Percentiles rank a stretch among this genome's conserved stretches.
These are phyloP conservation scores for Ceratina australensis DNA, from an alignment of 1,140 invertebrate genomes.

Conservation along the genomic window DNA sequence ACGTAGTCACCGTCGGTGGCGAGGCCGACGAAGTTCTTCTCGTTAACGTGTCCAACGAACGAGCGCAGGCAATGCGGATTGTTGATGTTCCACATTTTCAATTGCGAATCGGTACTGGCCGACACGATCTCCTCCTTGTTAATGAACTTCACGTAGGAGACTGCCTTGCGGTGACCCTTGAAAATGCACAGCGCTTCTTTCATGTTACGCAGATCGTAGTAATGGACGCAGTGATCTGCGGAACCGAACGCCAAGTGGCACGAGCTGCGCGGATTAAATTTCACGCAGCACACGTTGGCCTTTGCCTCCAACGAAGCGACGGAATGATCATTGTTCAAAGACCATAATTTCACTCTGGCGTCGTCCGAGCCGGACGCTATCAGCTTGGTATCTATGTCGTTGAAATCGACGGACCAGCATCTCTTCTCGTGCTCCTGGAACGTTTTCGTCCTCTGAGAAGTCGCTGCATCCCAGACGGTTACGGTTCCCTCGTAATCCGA, in stretches of 20 bases:
- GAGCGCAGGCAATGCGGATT: slow-evolving; percentile 90
- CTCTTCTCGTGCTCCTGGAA: slow-evolving; percentile 97
- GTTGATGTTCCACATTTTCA: slow-evolving; percentile 96
- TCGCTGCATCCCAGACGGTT: slow-evolving; percentile 94
- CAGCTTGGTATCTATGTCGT: slow-evolving; percentile 93
- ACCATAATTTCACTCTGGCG: slow-evolving; percentile 96
- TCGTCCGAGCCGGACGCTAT: slow-evolving; percentile 97
- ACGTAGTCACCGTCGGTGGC: slow-evolving; percentile 97
- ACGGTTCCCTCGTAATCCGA: slow-evolving; percentile 98
- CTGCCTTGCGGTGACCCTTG: slow-evolving; percentile 96
- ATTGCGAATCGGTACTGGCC: slow-evolving; percentile 95
- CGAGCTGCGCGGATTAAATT: slow-evolving; percentile 95
- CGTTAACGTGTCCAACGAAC: slow-evolving; percentile 96
- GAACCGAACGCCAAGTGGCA: slow-evolving; percentile 95
- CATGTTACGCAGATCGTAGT: slow-evolving; percentile 95
- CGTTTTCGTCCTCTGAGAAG: slow-evolving; percentile 86
- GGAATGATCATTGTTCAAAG: slow-evolving; percentile 92
- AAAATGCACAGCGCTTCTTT: slow-evolving; percentile 91
- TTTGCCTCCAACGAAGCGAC: slow-evolving; percentile 93
- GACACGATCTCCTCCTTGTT: slow-evolving; percentile 95
- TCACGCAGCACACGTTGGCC: slow-evolving; percentile 97
- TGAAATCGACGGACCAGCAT: slow-evolving; percentile 98
- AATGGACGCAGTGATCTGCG: slow-evolving; percentile 98
- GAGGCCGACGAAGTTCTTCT: slow-evolving; percentile 98
- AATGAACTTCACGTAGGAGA: slow-evolving; percentile 97